Evolutionary conservation across 2,888 invertebrate species (phyloP), one percentile per base, ranked within the genome.

Genomic region (Diaperis boleti): DNA sequence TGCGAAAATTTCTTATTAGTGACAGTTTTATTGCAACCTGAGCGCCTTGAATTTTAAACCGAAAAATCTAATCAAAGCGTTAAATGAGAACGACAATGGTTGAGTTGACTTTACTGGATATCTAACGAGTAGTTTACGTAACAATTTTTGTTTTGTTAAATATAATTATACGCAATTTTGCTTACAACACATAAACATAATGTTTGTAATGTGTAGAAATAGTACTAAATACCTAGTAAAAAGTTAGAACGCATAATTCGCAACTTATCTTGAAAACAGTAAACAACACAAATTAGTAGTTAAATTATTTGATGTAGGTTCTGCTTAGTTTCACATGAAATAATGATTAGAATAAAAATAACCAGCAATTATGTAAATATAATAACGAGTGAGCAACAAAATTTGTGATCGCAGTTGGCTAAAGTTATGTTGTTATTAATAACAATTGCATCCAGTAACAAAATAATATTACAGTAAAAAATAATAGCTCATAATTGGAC

Each of bases 391-490:
- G n/a, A n/a, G n/a, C n/a, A n/a, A n/a, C n/a, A n/a, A n/a, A n/a
- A n/a, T n/a, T n/a, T n/a, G n/a, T n/a, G n/a, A n/a, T n/a, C n/a
- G n/a, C n/a, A n/a, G n/a, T n/a, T n/a, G n/a, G n/a, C n/a, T n/a
- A n/a, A n/a, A n/a, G n/a, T n/a, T n/a, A 5, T 35, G 10, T 10
- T 35, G 3, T 10, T 5, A 35, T 13, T 13, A 13, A 35, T 35
- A 2, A 13, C 3, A 13, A 10, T 15, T 39, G 13, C 15, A 39
- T 15, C 14, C 3, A 39, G 17, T 13, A 15, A 39, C 39, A 39
- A 39, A 39, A 39, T 15, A 11, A 33, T 26, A 13, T 52, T 52
- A 39, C 15, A 15, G 20, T 39, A 37, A 52, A 17, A 37, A 26
- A 13, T 37, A 50, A 50, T 37, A 50, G 17, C 37, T 5, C 17